Percentiles rank a stretch among this genome's conserved stretches.
These are phyloP conservation scores for Emydura subglobosa DNA, from an alignment of 2,113 vertebrate genomes.

Conservation along the genomic window DNA sequence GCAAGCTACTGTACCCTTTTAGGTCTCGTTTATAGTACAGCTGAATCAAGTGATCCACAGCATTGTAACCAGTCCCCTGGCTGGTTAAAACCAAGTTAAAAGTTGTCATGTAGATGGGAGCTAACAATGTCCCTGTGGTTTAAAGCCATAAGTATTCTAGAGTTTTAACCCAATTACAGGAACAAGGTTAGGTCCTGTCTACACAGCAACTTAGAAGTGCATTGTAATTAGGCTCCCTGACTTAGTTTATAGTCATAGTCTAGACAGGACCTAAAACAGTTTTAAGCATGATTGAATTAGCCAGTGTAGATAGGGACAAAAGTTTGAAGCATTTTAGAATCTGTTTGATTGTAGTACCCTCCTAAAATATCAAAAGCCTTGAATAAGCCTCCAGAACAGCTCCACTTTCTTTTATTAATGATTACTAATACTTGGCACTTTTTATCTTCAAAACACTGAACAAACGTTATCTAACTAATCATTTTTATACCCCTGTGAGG, in stretches of 20 bases:
- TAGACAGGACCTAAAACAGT: neutral
- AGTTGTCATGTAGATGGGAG: neutral
- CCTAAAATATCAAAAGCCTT: neutral
- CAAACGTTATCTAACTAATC: neutral
- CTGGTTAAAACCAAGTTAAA: neutral
- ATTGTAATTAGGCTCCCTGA: neutral
- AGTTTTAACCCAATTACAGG: conserved; percentile 10
- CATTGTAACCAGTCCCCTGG: neutral
- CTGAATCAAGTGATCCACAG: neutral
- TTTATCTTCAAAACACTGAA: conserved; percentile 6
- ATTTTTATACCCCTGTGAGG: neutral
- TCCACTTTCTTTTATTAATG: neutral
- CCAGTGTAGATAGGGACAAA: neutral
- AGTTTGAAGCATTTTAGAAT: neutral
- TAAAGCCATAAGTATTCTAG: neutral
- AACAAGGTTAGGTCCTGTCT: neutral
- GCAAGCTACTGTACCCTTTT: neutral
- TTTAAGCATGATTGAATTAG: neutral
- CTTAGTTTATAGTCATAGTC: neutral
- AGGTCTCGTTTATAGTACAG: neutral
- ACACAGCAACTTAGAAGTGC: neutral
- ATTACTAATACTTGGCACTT: neutral
- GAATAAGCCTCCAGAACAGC: neutral
- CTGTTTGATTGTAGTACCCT: neutral
- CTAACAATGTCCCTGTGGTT: neutral